Evolutionary conservation across 2,113 vertebrate genomes (phyloP).

Genomic region (Oriolus oriolus): DNA sequence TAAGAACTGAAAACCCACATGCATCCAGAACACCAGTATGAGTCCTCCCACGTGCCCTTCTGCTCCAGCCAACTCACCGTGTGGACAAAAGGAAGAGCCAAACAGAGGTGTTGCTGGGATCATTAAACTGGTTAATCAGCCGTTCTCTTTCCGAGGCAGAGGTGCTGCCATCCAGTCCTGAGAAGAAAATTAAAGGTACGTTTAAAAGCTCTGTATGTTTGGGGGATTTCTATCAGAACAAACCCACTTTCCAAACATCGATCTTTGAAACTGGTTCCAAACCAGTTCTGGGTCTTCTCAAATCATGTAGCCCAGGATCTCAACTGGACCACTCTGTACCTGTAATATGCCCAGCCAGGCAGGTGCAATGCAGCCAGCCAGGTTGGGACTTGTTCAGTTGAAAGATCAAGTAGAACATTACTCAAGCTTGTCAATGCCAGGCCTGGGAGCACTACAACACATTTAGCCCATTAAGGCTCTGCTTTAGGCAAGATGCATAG

Average conservation of each 20-base stretch:
- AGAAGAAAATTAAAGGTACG: background rate
- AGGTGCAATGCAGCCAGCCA: background rate
- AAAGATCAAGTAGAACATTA: background rate
- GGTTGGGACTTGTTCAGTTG: background rate
- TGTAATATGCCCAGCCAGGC: background rate
- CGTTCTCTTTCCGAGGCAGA: slow-evolving; percentile 93
- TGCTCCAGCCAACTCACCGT: slow-evolving; percentile 75
- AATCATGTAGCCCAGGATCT: background rate
- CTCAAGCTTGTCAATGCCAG: background rate
- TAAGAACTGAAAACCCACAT: background rate
- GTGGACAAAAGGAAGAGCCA: slow-evolving; percentile 97
- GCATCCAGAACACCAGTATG: background rate
- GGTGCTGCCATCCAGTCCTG: slow-evolving; percentile 95
- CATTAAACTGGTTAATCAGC: slow-evolving; percentile 98
- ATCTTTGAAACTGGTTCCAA: background rate
- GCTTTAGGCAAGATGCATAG: background rate
- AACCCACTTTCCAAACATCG: background rate
- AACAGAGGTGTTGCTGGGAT: slow-evolving; percentile 83
- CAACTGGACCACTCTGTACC: background rate
- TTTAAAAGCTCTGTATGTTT: background rate
- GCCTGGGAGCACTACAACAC: background rate
- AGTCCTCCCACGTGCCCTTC: background rate
- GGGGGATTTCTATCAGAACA: background rate
- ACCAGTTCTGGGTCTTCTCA: background rate
- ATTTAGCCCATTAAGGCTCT: background rate